Percentiles rank a stretch among this genome's conserved stretches.
Conservation (phyloP, 1,140 invertebrate species). For the Drosophila sp. region DNA sequence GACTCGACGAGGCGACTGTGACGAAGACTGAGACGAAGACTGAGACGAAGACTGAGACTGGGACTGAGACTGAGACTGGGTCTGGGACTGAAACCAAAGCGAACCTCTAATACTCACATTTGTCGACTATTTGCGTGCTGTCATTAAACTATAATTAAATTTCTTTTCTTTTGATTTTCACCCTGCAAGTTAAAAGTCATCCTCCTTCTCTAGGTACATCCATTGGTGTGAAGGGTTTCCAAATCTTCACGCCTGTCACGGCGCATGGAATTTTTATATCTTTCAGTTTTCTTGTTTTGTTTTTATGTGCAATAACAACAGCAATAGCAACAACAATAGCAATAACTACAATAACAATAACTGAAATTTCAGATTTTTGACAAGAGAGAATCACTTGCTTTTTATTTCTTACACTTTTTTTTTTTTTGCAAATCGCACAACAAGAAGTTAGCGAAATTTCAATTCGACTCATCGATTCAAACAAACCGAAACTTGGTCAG, state of each 20-base stretch:
- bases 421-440: conserved; percentile 26
- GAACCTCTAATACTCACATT: conserved; percentile 47
- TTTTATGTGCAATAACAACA: conserved; percentile 26
- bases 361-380: conserved; percentile 27
- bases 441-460: conserved; percentile 35
- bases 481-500: conserved; percentile 22
- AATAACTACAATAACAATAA: background rate
- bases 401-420: background rate
- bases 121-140: conserved; percentile 74
- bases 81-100: conserved; percentile 24
- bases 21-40: background rate
- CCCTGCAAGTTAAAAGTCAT: conserved; percentile 77
- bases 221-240: conserved; percentile 68
- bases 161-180: conserved; percentile 82
- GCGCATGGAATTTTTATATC: conserved; percentile 55
- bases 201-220: conserved; percentile 32
- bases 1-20: conserved; percentile 18
- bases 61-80: background rate
- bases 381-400: conserved; percentile 26
- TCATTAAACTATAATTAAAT: conserved; percentile 80
- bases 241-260: conserved; percentile 75
- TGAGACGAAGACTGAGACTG: background rate
- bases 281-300: conserved; percentile 33
- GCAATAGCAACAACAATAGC: conserved; percentile 10
- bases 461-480: conserved; percentile 9